Evolutionary conservation across 2,888 invertebrate species (phyloP).

Genomic region (Ypsolopha sequella): DNA sequence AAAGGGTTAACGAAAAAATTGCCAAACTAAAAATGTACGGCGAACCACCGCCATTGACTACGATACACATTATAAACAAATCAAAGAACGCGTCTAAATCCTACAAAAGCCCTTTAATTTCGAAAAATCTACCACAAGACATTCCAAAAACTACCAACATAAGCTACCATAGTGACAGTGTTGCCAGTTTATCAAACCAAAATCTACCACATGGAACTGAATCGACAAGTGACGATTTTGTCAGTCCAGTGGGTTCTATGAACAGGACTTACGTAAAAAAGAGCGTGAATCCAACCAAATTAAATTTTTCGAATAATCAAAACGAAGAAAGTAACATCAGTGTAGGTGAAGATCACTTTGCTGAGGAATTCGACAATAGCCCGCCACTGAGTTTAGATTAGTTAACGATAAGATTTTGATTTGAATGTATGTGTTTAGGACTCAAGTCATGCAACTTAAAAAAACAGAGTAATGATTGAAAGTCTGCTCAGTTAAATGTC

Average conservation of each 20-base stretch:
- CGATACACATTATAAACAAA: conserved; percentile 48
- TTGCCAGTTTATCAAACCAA: neutral
- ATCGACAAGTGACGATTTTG: too few species aligned
- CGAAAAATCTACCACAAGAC: neutral
- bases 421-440: neutral
- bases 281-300: conserved; percentile 36
- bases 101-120: conserved; percentile 45
- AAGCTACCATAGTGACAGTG: too few species aligned
- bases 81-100: conserved; percentile 39
- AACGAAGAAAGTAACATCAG: conserved; percentile 13
- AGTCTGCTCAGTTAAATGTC: too few species aligned
- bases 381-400: conserved; percentile 56
- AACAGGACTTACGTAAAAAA: conserved; percentile 32
- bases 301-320: conserved; percentile 27
- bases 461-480: too few species aligned
- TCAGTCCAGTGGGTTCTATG: conserved; percentile 30
- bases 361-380: conserved; percentile 52
- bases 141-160: neutral
- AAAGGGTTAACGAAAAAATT: conserved; percentile 46
- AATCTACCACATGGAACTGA: neutral
- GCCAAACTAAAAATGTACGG: conserved; percentile 65
- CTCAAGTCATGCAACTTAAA: too few species aligned
- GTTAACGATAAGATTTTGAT: neutral
- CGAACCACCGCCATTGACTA: conserved; percentile 67
- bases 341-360: conserved; percentile 36